These are phyloP conservation scores for Bolborhynchus lineola DNA, from an alignment of 2,113 vertebrate species.

Conservation along the genomic window DNA sequence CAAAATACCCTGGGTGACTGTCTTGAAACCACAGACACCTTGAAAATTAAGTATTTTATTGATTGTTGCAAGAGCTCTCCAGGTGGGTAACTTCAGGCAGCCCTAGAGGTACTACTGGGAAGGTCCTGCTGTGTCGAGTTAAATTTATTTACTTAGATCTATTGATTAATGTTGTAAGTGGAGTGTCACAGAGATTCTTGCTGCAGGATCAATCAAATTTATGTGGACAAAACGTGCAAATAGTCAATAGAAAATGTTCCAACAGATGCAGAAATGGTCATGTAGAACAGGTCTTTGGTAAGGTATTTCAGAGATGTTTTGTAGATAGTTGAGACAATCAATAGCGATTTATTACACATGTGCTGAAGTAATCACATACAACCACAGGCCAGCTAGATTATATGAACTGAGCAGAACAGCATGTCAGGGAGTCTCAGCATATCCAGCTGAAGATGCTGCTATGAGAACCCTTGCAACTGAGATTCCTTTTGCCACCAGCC, in stretches of 20 bases:
- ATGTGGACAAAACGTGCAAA: neutral
- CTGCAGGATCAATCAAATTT: neutral
- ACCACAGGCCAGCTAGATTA: neutral
- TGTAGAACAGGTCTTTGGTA: neutral
- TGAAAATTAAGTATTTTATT: constrained; percentile 1
- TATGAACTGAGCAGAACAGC: neutral
- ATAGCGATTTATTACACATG: neutral
- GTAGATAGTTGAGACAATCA: neutral
- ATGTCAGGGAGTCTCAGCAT: neutral
- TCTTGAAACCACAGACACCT: neutral
- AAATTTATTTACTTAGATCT: neutral
- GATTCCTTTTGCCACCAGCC: neutral
- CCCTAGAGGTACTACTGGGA: neutral
- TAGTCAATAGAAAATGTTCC: neutral
- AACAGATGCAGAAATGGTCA: neutral
- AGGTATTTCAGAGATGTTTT: neutral
- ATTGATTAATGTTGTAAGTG: neutral
- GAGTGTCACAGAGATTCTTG: neutral
- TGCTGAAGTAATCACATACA: neutral
- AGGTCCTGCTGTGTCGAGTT: neutral
- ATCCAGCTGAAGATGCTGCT: neutral
- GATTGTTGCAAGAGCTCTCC: neutral
- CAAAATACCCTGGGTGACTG: neutral
- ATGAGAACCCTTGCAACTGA: neutral
- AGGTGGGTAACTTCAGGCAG: neutral